Base-by-base conservation (phyloP, 2,797 vertebrate species). In the Helicolenus hilgendorfi region DNA sequence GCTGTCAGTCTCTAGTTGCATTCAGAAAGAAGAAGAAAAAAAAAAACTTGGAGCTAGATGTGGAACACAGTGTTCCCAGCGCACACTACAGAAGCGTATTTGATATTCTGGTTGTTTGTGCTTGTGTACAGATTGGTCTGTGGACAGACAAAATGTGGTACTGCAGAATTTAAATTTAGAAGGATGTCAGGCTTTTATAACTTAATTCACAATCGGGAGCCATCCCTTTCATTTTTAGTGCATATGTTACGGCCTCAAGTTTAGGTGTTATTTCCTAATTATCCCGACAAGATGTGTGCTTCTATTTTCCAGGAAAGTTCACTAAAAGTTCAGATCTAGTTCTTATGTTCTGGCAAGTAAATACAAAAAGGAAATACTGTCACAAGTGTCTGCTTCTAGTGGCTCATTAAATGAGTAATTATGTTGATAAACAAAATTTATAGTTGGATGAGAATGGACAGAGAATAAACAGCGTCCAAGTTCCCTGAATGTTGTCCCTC, bases 61-160 rank as follows among this genome's bases (percentile, higher is more conserved):
- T 89, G 87, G 88, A 92, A 90, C 85, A 88, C 29, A 72, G 76
- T 76, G 84, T 93, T 88, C 84, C 91, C 85, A 75, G 62, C 5
- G 26, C 67, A 62, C 56, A 38, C 65, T 67, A 81, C 79, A 81
- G 35, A 88, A 62, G 59, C 8, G 3, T 20, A 84, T 84, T 91
- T 92, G 72, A 89, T 88, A 88, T 79, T 85, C 56, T 71, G 31
- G 70, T 84, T 83, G 72, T 90, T 84, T 84, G 45, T 83, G 81
- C 45, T 77, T 84, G 72, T 83, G 81, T 78, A 77, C 60, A 86
- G 73, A 92, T 85, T 85, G 81, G 79, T 60, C 60, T 80, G 41
- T 88, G 77, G 69, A 85, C 55, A 31, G 68, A 89, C 59, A 80
- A 80, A 91, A 89, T 72, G 64, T 72, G 63, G 36, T 26, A 4